Percentiles rank a stretch among this genome's conserved stretches.
Evolutionary conservation across 2,797 vertebrate species (phyloP).

Genomic region (Hydrocynus forskahlii): DNA sequence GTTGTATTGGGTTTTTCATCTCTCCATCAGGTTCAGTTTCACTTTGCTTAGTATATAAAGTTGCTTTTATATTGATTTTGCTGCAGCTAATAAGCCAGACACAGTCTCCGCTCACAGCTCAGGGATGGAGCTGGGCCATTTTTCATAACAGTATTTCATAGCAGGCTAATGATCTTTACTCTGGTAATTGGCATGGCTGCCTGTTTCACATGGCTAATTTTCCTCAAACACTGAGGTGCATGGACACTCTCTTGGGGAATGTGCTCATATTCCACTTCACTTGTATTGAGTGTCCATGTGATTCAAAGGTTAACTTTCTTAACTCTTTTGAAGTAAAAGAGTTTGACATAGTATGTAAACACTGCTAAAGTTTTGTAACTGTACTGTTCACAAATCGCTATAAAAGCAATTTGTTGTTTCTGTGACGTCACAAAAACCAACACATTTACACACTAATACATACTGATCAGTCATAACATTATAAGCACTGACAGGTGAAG

Average conservation of each 20-base stretch:
- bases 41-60: constrained; percentile 39
- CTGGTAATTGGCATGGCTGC: constrained; percentile 11
- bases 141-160: constrained; percentile 24
- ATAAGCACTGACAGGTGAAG: too few species aligned
- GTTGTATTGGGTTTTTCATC: neutral
- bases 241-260: neutral
- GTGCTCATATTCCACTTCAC: neutral
- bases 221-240: neutral
- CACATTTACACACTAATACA: too few species aligned
- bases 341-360: too few species aligned
- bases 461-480: too few species aligned
- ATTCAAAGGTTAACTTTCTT: neutral
- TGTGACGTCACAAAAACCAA: too few species aligned
- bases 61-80: constrained; percentile 12
- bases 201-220: constrained; percentile 1
- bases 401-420: too few species aligned
- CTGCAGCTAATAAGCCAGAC: constrained; percentile 38
- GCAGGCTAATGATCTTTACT: constrained; percentile 38
- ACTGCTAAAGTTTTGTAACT: too few species aligned
- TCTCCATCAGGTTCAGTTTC: constrained; percentile 25
- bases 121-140: neutral
- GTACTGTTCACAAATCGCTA: too few species aligned
- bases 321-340: neutral
- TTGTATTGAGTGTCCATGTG: neutral
- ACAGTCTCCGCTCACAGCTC: constrained; percentile 25